A percentile compares a stretch with the other conserved stretches of the same genome.
Evolutionary conservation across 1,140 invertebrate species (phyloP).

Genomic region (Heliothis virescens): DNA sequence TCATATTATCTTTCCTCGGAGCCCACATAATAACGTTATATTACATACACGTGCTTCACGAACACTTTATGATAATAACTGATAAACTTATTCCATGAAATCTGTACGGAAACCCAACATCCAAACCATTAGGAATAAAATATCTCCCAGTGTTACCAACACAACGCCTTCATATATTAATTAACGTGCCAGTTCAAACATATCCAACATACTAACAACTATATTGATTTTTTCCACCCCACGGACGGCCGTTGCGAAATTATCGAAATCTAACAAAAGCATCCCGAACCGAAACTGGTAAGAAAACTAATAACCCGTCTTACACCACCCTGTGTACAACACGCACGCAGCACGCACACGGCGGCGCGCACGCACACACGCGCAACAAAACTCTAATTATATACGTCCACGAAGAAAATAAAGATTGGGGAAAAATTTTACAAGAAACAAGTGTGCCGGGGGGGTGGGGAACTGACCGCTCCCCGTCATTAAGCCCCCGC

Average conservation of each 20-base stretch:
- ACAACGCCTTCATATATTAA: conserved; percentile 47
- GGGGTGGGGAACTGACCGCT: conserved; percentile 78
- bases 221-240: conserved; percentile 76
- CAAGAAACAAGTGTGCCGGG: conserved; percentile 82
- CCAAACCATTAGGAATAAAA: background rate
- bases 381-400: conserved; percentile 77
- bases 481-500: conserved; percentile 78
- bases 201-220: conserved; percentile 42
- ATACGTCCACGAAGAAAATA: conserved; percentile 84
- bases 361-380: conserved; percentile 59
- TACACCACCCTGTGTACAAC: conserved; percentile 63
- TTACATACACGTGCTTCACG: background rate
- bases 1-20: conserved; percentile 11
- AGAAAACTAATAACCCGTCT: conserved; percentile 85
- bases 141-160: background rate
- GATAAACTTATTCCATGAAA: conserved; percentile 10
- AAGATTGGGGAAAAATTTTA: conserved; percentile 86
- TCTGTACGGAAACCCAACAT: background rate
- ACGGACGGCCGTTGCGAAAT: conserved; percentile 74
- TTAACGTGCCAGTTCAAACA: conserved; percentile 41
- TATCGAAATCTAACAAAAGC: conserved; percentile 85
- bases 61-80: background rate
- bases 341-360: conserved; percentile 49
- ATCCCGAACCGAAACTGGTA: conserved; percentile 77
- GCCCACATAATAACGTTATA: background rate